phyloP scores from a whole-genome alignment of 2,113 vertebrate genomes.

The Sinocyclocheilus anshuiensis region DNA sequence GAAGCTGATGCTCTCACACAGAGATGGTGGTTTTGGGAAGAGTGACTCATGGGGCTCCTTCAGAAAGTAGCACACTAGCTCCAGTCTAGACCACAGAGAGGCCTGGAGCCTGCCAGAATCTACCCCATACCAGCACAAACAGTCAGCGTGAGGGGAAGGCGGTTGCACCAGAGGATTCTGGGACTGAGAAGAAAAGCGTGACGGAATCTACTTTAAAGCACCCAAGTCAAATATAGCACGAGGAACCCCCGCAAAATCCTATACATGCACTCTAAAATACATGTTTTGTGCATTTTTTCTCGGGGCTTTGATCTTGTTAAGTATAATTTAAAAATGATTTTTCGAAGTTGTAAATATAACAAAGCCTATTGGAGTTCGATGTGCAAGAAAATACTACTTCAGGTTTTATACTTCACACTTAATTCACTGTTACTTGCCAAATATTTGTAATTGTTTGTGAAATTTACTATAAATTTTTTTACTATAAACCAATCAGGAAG shows the following conservation, averaged over 20 bases:
- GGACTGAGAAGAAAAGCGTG: background rate
- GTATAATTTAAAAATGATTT: no score
- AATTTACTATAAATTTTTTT: no score
- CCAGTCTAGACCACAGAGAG: constrained; percentile 52
- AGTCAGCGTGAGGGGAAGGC: constrained; percentile 58
- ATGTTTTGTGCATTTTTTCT: background rate
- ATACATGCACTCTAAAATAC: constrained; percentile 13
- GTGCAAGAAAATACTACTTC: no score
- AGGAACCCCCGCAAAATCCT: constrained; percentile 4
- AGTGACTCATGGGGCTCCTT: constrained; percentile 55
- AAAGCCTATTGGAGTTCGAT: no score
- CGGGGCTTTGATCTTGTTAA: background rate
- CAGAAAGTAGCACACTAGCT: constrained; percentile 35
- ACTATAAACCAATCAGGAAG: no score
- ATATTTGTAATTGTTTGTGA: no score
- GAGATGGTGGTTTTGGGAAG: constrained; percentile 51
- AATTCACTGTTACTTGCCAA: no score
- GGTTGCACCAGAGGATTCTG: constrained; percentile 58
- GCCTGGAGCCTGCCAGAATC: constrained; percentile 44
- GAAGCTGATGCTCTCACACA: constrained; percentile 47
- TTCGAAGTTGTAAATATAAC: no score
- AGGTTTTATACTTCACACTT: no score
- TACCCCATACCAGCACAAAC: constrained; percentile 22
- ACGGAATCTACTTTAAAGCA: constrained; percentile 25
- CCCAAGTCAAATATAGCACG: constrained; percentile 21